Base-by-base conservation (phyloP, 2,888 invertebrate genomes). In the Mechanitis messenoides region DNA sequence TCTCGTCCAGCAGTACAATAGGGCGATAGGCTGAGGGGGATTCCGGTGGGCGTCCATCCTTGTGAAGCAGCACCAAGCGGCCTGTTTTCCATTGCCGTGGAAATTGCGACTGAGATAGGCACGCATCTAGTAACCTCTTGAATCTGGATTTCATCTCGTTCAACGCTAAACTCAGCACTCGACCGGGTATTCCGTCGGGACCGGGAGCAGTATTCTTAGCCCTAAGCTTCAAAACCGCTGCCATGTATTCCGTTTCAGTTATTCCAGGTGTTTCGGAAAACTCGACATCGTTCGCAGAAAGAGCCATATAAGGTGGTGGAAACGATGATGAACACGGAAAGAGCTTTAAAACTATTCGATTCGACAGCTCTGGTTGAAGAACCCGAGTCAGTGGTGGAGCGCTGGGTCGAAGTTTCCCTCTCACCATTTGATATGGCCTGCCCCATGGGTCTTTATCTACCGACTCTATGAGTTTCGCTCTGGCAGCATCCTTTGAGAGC, bases 1-100 rank as follows among this genome's bases (percentile, higher is more conserved):
- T 53, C 57, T 71, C 68, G 12, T 68, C 66, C 42, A 69, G 59
- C 20, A 71, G 12, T 7, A 63, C 61, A 11, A 69, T 68, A 2
- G 68, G 68, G 1, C 68, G 62, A 42, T 65, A 69, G 1, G 64
- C 65, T 1, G 64, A 64, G 3, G 67, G 65, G 3, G 63, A 64
- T 1, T 63, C 63, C 0, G 31, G 20, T 0, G 61, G 35, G 7
- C 62, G 59, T 0, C 65, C 68, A 0, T 61, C 56, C 50, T 69
- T 63, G 2, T 64, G 61, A 31, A 67, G 11, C n/a, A 67, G 65
- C 4, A 63, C 58, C 38, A 69, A 28, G 12, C 53, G 64, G 5
- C 61, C 58, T 31, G 56, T 46, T 53, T 64, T 63, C 66, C 68
- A 69, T 6, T 9, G 5, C 7, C 33, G 0, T 1, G 61, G 65